phyloP scores from a whole-genome alignment of 2,797 vertebrate species.

The Ceryle rudis region DNA sequence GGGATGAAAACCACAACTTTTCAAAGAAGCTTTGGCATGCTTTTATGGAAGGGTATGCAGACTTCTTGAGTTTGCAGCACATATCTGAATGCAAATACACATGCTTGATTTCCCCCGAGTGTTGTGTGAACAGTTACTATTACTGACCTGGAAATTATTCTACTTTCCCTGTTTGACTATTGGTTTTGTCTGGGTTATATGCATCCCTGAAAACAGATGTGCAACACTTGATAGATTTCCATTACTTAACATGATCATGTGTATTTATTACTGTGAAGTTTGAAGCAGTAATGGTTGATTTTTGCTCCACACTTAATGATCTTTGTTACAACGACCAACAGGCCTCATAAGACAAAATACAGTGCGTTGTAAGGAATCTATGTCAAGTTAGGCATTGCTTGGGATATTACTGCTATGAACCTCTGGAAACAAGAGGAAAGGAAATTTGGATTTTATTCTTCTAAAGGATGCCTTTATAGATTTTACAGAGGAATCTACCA shows the following conservation, averaged over 20 bases:
- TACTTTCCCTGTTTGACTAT: conserved; percentile 53
- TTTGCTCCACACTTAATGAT: not conserved
- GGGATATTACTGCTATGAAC: not conserved
- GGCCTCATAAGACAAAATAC: not conserved
- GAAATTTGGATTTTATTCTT: not conserved
- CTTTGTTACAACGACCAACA: not conserved
- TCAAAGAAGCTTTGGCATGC: conserved; percentile 39
- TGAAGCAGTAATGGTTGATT: conserved; percentile 1
- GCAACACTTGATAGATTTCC: conserved; percentile 43
- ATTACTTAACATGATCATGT: not conserved
- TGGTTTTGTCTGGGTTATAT: conserved; percentile 57
- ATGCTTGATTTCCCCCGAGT: conserved; percentile 65
- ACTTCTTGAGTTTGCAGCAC: conserved; percentile 3
- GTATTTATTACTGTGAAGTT: not conserved
- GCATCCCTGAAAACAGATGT: conserved; percentile 69
- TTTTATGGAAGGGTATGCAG: conserved; percentile 1
- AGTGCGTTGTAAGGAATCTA: not conserved
- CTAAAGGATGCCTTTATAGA: not conserved
- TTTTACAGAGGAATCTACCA: not conserved
- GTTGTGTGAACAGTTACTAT: conserved; percentile 61
- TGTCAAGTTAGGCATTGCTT: not conserved
- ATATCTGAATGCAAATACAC: conserved; percentile 36
- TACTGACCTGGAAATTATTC: conserved; percentile 72
- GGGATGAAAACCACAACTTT: conserved; percentile 57
- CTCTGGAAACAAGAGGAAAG: not conserved